phyloP scores from a whole-genome alignment of 2,888 invertebrate genomes.

The Aspidiotus rigidus region DNA sequence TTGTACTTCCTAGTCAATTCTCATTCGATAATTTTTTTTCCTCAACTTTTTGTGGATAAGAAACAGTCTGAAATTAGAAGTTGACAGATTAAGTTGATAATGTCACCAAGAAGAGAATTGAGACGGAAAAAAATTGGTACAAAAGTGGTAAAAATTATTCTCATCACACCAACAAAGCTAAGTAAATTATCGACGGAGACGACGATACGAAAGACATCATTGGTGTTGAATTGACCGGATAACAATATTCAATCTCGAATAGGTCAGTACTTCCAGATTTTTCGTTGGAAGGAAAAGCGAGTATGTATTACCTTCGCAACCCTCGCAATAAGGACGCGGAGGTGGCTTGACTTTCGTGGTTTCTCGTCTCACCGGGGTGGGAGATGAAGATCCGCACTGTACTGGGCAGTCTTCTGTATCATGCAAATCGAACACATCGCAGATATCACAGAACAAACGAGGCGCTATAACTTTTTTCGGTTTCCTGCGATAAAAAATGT shows the following conservation, averaged over 20 bases:
- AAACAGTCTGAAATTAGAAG: slow-evolving; percentile 27
- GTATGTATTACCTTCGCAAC: slow-evolving; percentile 69
- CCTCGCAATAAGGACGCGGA: slow-evolving; percentile 75
- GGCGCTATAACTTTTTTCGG: slow-evolving; percentile 51
- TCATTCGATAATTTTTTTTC: no score
- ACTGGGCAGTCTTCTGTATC: slow-evolving; percentile 95
- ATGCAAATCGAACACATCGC: slow-evolving; percentile 90
- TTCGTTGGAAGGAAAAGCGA: neutral
- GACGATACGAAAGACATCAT: no score
- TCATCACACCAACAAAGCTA: no score
- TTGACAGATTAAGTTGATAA: neutral
- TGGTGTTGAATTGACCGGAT: no score
- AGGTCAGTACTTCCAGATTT: no score
- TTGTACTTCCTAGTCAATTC: no score
- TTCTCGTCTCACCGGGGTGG: slow-evolving; percentile 43
- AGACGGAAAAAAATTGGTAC: no score
- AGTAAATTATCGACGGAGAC: no score
- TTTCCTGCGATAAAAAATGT: slow-evolving; percentile 8
- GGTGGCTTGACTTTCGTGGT: slow-evolving; percentile 30
- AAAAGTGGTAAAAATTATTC: neutral
- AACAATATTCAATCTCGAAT: no score
- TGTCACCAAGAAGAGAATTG: neutral
- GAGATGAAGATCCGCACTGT: slow-evolving; percentile 56
- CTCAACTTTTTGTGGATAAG: neutral
- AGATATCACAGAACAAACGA: slow-evolving; percentile 92